Conservation (phyloP, 2,797 vertebrate genomes). For the Xenentodon cancila region DNA sequence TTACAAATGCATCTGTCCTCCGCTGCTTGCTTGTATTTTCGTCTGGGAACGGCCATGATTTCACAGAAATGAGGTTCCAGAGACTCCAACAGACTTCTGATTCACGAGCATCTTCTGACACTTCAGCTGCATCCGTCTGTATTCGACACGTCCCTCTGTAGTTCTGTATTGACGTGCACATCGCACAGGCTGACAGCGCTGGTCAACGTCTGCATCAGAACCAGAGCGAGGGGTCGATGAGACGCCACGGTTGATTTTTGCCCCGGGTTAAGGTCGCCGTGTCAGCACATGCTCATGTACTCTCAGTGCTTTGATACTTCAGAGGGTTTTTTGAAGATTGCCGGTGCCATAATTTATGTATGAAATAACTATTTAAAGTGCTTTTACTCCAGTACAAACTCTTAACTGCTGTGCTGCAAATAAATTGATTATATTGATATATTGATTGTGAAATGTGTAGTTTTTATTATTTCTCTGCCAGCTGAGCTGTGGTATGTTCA, state of each 20-base stretch:
- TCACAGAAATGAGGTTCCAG: neutral
- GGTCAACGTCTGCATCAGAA: slow-evolving; percentile 33
- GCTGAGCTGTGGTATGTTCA: too few relatives aligned
- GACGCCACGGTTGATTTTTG: neutral
- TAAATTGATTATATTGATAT: too few relatives aligned
- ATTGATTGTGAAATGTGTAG: too few relatives aligned
- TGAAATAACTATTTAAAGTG: too few relatives aligned
- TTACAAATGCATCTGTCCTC: too few relatives aligned
- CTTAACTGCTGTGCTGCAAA: too few relatives aligned
- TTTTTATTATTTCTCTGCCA: too few relatives aligned
- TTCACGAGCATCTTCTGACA: neutral
- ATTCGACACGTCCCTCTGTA: neutral
- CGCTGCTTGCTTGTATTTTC: too few relatives aligned
- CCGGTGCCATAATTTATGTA: too few relatives aligned
- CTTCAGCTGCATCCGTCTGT: neutral
- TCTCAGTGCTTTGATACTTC: neutral
- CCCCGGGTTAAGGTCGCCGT: neutral
- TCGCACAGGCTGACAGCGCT: neutral
- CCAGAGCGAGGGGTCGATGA: neutral
- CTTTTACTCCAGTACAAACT: too few relatives aligned
- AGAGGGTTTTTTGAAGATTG: neutral
- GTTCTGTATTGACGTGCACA: neutral
- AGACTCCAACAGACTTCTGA: neutral
- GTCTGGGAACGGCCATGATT: too few relatives aligned
- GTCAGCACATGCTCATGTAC: neutral